Base-by-base conservation (phyloP, 2,888 invertebrate species). In the Drosophila acutilabella region DNA sequence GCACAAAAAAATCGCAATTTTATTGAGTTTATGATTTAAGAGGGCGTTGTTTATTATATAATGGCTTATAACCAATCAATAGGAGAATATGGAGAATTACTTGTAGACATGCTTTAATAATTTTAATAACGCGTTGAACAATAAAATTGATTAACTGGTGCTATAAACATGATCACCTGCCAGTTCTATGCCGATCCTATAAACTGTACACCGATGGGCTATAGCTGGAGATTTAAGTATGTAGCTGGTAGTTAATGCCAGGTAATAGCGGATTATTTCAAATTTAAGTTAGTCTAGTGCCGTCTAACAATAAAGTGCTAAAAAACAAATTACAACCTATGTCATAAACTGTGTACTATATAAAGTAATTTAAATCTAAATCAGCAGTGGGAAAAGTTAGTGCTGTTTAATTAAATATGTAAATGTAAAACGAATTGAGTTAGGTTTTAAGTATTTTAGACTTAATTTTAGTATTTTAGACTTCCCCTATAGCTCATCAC, bases 121-220 rank as follows among this genome's bases (percentile, higher is more conserved):
- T 57, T 42, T 20, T 50, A 42, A 18, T 36, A 30, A n/a, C 18
- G n/a, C 36, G 10, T 14, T n/a, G 33, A 26, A 36, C 53, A 20
- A 62, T 76, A 48, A 66, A 77, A 47, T 40, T 59, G 42, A 73
- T 57, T 51, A 51, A 64, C 62, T 47, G 10, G 60, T 51, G 18
- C 57, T 72, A 77, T 72, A 72, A 77, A 60, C 26, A 33, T 53
- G 16, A 38, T 33, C 33, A 50, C 36, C 8, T 50, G 48, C 14
- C 6, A 23, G 30, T 16, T 23, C 16, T 26, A 16, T 14, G 13
- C 26, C 47, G 57, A 57, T 38, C 38, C 44, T 23, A 56, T 33
- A 33, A 45, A 45, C 36, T n/a, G 7, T 10, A 38, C 20, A 47
- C 2, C 14, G 13, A 30, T 30, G 26, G 2, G 38, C 26, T 18